Evolutionary conservation across 2,888 invertebrate species (phyloP).

Genomic region (Agriopis leucophaearia): DNA sequence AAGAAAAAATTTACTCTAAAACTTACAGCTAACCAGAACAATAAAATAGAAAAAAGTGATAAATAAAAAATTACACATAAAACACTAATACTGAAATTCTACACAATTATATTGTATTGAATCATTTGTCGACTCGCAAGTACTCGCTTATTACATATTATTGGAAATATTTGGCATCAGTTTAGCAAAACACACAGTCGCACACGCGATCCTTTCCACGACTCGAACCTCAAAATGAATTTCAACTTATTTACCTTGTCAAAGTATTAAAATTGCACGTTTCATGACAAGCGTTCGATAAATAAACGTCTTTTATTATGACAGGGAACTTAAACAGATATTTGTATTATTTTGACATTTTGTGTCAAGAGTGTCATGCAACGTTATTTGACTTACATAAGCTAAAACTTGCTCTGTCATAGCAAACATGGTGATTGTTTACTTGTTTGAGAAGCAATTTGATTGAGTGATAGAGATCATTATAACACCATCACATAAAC

Average conservation of each 20-base stretch:
- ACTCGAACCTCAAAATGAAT: conserved; percentile 38
- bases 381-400: conserved; percentile 22
- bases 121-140: conserved; percentile 24
- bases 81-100: too few species aligned
- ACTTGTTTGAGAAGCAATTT: background rate
- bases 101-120: too few species aligned
- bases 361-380: conserved; percentile 36
- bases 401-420: conserved; percentile 24
- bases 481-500: too few species aligned
- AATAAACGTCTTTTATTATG: conserved; percentile 7
- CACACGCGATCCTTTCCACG: conserved; percentile 42
- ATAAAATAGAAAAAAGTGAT: too few species aligned
- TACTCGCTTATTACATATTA: conserved; percentile 40
- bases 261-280: background rate
- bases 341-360: conserved; percentile 40
- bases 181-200: conserved; percentile 50
- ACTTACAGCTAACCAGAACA: too few species aligned
- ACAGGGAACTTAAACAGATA: background rate
- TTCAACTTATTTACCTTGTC: conserved; percentile 36
- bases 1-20: too few species aligned
- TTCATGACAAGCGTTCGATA: background rate
- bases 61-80: too few species aligned
- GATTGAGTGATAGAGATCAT: too few species aligned
- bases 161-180: conserved; percentile 42
- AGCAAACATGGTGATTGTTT: conserved; percentile 8